phyloP scores from a whole-genome alignment of 2,888 invertebrate genomes.

The Lagria hirta region DNA sequence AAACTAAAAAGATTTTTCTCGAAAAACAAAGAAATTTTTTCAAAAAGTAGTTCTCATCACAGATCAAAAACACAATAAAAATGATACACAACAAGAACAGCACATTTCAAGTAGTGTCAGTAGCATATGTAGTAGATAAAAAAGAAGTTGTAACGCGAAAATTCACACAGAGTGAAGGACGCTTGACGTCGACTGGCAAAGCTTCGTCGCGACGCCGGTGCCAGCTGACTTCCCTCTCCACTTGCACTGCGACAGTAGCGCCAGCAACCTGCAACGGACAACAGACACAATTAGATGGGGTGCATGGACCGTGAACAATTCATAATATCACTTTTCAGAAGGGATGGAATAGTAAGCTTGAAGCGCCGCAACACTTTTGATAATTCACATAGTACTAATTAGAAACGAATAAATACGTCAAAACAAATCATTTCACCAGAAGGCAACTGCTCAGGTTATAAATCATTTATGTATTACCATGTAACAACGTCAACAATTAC shows the following conservation, averaged over 20 bases:
- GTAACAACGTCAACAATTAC: no score
- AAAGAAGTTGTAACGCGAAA: constrained; percentile 24
- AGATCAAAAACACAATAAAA: constrained; percentile 33
- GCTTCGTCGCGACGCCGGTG: constrained; percentile 57
- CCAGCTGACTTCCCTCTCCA: constrained; percentile 52
- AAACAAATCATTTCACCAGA: no score
- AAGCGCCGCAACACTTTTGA: constrained; percentile 10
- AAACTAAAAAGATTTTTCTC: constrained; percentile 19
- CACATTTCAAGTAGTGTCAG: constrained; percentile 27
- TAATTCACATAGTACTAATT: constrained; percentile 16
- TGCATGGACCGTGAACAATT: constrained; percentile 43
- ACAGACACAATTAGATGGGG: constrained; percentile 39
- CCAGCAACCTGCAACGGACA: constrained; percentile 55
- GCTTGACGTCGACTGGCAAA: constrained; percentile 60
- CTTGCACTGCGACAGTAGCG: constrained; percentile 46
- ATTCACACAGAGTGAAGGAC: constrained; percentile 44
- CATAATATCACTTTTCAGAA: constrained; percentile 43
- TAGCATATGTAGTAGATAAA: constrained; percentile 10
- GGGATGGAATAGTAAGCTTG: constrained; percentile 13
- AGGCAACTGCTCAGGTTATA: no score
- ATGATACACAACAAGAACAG: constrained; percentile 25
- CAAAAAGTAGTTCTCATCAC: constrained; percentile 40
- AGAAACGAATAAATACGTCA: no score
- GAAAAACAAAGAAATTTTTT: constrained; percentile 11
- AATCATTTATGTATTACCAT: no score